Evolutionary conservation across 92 coral and sea anemone species (phyloP).

Genomic region (Metridium senile): DNA sequence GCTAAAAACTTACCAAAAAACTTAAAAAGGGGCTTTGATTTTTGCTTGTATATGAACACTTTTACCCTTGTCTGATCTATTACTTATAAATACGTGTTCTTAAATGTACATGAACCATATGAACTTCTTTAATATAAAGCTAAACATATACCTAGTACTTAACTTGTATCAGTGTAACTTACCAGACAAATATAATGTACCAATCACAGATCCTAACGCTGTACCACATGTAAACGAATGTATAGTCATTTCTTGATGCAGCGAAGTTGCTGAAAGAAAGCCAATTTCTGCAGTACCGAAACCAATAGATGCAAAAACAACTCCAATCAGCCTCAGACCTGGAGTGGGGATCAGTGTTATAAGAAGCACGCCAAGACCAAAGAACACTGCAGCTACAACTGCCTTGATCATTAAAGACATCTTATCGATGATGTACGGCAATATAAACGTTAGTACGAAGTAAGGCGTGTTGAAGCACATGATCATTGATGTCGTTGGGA

Average conservation of each 20-base stretch:
- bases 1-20: too few species aligned
- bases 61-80: too few species aligned
- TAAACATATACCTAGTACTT: too few species aligned
- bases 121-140: too few species aligned
- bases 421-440: conserved; percentile 33
- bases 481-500: conserved; percentile 18
- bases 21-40: too few species aligned
- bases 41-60: too few species aligned
- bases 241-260: conserved; percentile 26
- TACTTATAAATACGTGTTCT: too few species aligned
- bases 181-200: conserved; percentile 24
- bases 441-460: conserved; percentile 15
- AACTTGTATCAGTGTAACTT: too few species aligned
- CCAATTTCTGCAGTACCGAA: conserved; percentile 37
- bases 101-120: too few species aligned
- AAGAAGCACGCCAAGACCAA: conserved; percentile 5
- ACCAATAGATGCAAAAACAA: conserved; percentile 22
- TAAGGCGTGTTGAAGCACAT: conserved; percentile 28
- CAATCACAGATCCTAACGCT: conserved; percentile 24
- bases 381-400: neutral
- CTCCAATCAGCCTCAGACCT: conserved; percentile 17
- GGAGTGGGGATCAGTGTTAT: conserved; percentile 25
- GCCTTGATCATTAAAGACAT: conserved; percentile 27
- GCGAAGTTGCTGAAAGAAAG: conserved; percentile 33
- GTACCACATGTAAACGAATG: conserved; percentile 34